Percentiles rank a stretch among this genome's conserved stretches.
Evolutionary conservation across 2,113 vertebrate species (phyloP).

Genomic region (Bujurquina vittata): DNA sequence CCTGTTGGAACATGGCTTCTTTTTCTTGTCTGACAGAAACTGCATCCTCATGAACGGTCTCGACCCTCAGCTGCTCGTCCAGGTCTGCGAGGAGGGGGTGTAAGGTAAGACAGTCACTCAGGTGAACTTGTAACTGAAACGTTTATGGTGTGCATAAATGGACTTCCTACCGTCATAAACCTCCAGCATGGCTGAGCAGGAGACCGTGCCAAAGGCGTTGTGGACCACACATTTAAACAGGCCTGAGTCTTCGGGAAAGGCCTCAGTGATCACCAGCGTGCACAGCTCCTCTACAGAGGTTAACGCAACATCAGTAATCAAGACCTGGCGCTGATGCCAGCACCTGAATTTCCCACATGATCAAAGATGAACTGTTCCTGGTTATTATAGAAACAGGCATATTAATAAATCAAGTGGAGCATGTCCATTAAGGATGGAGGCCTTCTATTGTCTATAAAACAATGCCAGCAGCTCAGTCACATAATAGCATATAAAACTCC

Average conservation of each 20-base stretch:
- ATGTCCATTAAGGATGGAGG: not conserved
- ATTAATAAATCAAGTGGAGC: not conserved
- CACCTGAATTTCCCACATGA: not conserved
- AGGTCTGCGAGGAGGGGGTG: slow-evolving; percentile 54
- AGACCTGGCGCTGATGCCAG: not conserved
- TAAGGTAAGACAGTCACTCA: not conserved
- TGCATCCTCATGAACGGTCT: slow-evolving; percentile 45
- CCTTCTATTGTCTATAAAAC: not conserved
- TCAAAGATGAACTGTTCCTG: not conserved
- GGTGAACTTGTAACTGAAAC: not conserved
- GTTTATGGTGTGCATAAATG: not conserved
- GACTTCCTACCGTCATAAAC: slow-evolving; percentile 83
- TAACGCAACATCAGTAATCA: not conserved
- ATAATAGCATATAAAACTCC: not conserved
- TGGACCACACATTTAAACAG: slow-evolving; percentile 87
- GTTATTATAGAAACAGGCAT: not conserved
- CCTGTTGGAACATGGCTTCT: not conserved
- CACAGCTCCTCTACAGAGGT: slow-evolving; percentile 86
- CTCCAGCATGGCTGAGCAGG: slow-evolving; percentile 83
- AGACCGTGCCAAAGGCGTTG: slow-evolving; percentile 84
- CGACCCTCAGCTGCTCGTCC: slow-evolving; percentile 75
- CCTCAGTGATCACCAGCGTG: slow-evolving; percentile 90
- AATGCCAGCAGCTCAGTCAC: not conserved
- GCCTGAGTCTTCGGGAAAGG: slow-evolving; percentile 89
- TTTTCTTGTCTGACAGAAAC: slow-evolving; percentile 13